Conservation (phyloP, 1,140 invertebrate species). For the Dinothrombium tinctorium region DNA sequence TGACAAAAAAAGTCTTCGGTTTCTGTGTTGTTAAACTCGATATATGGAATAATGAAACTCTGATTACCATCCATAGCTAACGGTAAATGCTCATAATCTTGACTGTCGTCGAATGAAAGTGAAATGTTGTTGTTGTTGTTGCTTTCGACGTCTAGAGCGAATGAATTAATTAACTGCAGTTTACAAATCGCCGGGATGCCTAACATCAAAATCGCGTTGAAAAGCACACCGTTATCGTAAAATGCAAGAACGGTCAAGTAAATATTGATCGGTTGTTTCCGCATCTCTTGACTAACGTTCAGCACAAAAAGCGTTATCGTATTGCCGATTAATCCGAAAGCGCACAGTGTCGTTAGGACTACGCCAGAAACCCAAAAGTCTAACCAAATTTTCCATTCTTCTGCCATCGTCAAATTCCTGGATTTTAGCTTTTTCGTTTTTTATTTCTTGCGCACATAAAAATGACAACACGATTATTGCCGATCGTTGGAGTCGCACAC, state of each 20-base stretch:
- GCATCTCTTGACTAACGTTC: conserved; percentile 12
- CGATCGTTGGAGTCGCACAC: no score
- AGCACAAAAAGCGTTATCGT: conserved; percentile 10
- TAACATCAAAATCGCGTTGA: conserved; percentile 9
- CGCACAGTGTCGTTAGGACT: conserved; percentile 6
- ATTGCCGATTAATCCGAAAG: conserved; percentile 10
- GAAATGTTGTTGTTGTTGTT: no score
- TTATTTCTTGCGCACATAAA: no score
- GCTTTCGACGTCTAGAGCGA: background rate
- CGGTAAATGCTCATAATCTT: no score
- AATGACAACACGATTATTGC: no score
- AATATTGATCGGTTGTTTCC: conserved; percentile 10
- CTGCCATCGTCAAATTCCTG: no score
- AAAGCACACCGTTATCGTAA: conserved; percentile 11
- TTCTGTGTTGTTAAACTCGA: background rate
- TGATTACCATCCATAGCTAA: background rate
- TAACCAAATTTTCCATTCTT: no score
- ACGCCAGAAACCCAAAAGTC: conserved; percentile 7
- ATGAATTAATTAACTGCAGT: background rate
- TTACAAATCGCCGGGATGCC: conserved; percentile 2
- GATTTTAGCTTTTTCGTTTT: no score
- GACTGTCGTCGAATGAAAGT: no score
- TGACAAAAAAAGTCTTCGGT: background rate
- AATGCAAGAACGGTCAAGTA: conserved; percentile 10
- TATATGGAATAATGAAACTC: background rate